Conservation (phyloP, 1,140 invertebrate genomes). For the Chrysomallon squamiferum region DNA sequence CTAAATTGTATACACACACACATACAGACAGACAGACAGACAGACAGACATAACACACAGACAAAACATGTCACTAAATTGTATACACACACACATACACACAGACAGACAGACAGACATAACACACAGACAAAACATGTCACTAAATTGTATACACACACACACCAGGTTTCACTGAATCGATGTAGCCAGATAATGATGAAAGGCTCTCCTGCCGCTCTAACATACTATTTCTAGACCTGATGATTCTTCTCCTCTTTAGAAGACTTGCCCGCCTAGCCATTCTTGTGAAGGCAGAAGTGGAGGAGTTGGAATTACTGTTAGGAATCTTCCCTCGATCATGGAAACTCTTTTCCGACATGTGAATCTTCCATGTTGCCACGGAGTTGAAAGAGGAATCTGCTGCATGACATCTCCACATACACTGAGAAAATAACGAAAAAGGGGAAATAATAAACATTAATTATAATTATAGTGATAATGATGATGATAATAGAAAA, state of each 20-base stretch:
- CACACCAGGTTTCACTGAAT: conserved; percentile 1
- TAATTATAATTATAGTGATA: no score
- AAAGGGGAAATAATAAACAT: not conserved
- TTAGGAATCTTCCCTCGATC: conserved; percentile 8
- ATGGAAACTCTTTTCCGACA: conserved; percentile 47
- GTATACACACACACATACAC: no score
- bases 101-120: no score
- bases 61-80: no score
- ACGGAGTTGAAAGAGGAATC: conserved; percentile 53
- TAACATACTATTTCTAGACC: conserved; percentile 10
- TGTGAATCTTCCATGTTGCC: conserved; percentile 63
- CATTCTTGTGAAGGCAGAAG: conserved; percentile 27
- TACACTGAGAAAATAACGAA: conserved; percentile 77
- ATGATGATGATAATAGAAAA: no score
- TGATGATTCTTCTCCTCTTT: conserved; percentile 35
- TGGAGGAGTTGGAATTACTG: not conserved
- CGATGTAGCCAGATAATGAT: conserved; percentile 14
- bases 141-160: no score
- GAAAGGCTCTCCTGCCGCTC: conserved; percentile 30
- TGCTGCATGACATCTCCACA: conserved; percentile 92
- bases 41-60: no score
- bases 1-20: no score
- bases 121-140: no score
- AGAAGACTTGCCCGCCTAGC: conserved; percentile 49
- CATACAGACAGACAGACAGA: no score